Conservation (phyloP, 2,113 vertebrate genomes). For the Silurus asotus region DNA sequence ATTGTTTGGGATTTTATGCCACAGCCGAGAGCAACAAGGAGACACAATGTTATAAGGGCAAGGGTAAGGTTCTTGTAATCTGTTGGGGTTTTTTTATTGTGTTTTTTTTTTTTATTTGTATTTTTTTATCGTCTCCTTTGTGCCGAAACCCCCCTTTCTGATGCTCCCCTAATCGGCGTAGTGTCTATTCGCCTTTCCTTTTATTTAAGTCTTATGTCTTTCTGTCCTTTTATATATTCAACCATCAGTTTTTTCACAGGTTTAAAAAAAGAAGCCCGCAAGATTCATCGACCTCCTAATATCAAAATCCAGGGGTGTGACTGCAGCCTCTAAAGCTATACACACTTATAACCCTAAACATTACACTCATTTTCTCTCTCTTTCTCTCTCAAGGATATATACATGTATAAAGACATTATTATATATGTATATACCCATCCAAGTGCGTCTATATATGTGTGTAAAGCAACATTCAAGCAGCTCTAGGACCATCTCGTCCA, state of each 20-base stretch:
- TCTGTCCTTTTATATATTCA: conserved; percentile 82
- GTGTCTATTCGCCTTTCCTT: conserved; percentile 69
- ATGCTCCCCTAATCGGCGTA: conserved; percentile 64
- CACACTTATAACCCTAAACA: conserved; percentile 73
- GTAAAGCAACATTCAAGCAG: conserved; percentile 80
- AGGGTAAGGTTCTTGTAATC: conserved; percentile 98
- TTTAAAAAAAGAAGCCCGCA: conserved; percentile 84
- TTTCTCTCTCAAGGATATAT: conserved; percentile 64
- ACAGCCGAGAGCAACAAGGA: conserved; percentile 85
- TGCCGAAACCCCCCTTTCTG: conserved; percentile 63
- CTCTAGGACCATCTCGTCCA: conserved; percentile 82
- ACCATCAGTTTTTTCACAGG: conserved; percentile 93
- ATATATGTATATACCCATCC: conserved; percentile 76
- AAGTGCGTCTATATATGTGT: conserved; percentile 74
- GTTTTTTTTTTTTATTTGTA: neutral
- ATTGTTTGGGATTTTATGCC: conserved; percentile 91
- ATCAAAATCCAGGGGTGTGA: conserved; percentile 63
- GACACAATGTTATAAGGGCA: conserved; percentile 88
- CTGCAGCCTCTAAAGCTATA: conserved; percentile 68
- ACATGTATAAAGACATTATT: conserved; percentile 78
- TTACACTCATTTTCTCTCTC: conserved; percentile 48
- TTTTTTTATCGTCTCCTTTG: conserved; percentile 55
- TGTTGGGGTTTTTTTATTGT: conserved; percentile 72
- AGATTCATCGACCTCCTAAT: conserved; percentile 69
- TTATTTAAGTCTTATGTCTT: conserved; percentile 75